These are phyloP conservation scores for Theretra japonica DNA, from an alignment of 2,888 invertebrate genomes.

Conservation along the genomic window DNA sequence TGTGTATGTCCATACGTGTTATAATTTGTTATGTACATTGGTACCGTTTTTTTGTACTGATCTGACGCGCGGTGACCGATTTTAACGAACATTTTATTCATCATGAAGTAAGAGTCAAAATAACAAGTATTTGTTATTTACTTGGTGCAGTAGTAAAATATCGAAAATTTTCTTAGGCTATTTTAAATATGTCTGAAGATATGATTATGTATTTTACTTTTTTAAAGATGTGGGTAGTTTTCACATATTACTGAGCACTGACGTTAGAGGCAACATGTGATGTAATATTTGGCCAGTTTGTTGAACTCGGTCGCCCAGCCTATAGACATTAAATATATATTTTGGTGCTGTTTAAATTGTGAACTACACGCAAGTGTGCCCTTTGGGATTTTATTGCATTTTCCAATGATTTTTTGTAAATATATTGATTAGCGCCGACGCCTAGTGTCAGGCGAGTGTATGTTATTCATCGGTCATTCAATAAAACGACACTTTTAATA, in stretches of 20 bases:
- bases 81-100: neutral
- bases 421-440: conserved; percentile 9
- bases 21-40: conserved; percentile 12
- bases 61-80: conserved; percentile 6
- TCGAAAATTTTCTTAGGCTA: no score
- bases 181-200: no score
- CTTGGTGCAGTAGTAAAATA: neutral
- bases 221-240: no score
- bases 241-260: no score
- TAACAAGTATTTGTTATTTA: no score
- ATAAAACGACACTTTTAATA: conserved; percentile 65
- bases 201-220: no score
- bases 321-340: neutral
- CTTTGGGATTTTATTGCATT: conserved; percentile 25
- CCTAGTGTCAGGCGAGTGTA: conserved; percentile 43
- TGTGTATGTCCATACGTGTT: conserved; percentile 28
- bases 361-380: conserved; percentile 15
- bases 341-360: conserved; percentile 27
- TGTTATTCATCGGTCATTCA: conserved; percentile 67
- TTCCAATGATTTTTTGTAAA: conserved; percentile 34
- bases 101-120: no score
- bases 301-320: neutral
- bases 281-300: neutral
- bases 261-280: neutral
- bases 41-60: conserved; percentile 1